Conservation (phyloP, 2,888 invertebrate genomes). For the Congeria kusceri region DNA sequence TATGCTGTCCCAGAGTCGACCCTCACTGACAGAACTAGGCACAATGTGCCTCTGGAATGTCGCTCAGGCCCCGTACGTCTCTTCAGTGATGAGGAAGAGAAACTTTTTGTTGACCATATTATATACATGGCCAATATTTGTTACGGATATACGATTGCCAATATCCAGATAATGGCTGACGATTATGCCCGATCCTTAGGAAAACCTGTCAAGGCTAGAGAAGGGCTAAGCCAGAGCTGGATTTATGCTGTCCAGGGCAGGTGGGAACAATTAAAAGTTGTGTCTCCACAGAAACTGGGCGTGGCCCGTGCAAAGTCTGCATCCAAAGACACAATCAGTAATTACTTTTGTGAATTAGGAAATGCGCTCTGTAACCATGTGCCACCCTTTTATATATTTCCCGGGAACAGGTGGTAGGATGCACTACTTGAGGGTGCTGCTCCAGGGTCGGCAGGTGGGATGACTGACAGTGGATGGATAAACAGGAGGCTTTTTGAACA, state of each 20-base stretch:
- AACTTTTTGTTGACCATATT: constrained; percentile 21
- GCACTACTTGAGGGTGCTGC: constrained; percentile 17
- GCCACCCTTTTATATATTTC: constrained; percentile 32
- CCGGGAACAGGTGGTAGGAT: constrained; percentile 34
- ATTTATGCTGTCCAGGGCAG: constrained; percentile 46
- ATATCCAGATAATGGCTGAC: constrained; percentile 31
- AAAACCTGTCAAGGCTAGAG: constrained; percentile 25
- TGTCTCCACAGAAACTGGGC: constrained; percentile 43
- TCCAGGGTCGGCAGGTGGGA: constrained; percentile 23
- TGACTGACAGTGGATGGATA: constrained; percentile 29
- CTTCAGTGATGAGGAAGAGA: constrained; percentile 16
- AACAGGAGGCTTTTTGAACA: constrained; percentile 21
- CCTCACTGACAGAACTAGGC: constrained; percentile 31
- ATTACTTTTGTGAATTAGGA: constrained; percentile 44
- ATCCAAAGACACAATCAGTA: constrained; percentile 28
- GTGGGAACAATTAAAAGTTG: constrained; percentile 44
- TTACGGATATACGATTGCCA: constrained; percentile 27
- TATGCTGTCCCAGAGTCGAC: constrained; percentile 39
- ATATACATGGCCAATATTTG: constrained; percentile 41
- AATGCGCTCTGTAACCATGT: constrained; percentile 53
- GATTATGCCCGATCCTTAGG: constrained; percentile 30
- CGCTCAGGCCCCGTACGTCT: constrained; percentile 1
- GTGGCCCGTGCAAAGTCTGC: constrained; percentile 39
- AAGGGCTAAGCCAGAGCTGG: constrained; percentile 43
- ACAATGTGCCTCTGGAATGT: constrained; percentile 29